phyloP scores from a whole-genome alignment of 1,140 invertebrate genomes.

The Meloidogyne floridensis region DNA sequence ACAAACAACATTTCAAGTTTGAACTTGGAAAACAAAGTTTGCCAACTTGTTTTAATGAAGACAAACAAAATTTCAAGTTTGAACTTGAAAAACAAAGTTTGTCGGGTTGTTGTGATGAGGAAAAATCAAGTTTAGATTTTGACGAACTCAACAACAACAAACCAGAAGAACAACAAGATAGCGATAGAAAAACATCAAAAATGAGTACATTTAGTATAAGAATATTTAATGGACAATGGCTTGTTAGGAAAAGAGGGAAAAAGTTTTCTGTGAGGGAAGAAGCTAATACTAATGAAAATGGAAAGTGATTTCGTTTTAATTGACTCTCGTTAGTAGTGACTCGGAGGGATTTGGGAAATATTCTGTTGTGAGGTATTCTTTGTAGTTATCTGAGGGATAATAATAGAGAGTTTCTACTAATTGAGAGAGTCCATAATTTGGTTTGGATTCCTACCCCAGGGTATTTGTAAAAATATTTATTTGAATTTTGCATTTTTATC shows the following conservation, averaged over 20 bases:
- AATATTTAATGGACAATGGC: constrained; percentile 27
- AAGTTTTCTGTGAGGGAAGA: too few relatives aligned
- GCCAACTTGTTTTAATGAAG: not conserved
- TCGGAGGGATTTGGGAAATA: too few relatives aligned
- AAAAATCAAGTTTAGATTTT: not conserved
- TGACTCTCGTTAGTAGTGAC: too few relatives aligned
- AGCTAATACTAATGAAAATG: too few relatives aligned
- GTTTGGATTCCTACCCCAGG: too few relatives aligned
- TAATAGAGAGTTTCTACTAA: too few relatives aligned
- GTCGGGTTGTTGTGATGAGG: not conserved
- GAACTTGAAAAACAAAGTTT: not conserved
- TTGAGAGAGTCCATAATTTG: too few relatives aligned
- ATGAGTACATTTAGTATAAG: constrained; percentile 18
- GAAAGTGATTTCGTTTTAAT: too few relatives aligned
- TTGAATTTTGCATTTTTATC: too few relatives aligned
- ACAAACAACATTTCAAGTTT: not conserved
- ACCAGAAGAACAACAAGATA: not conserved
- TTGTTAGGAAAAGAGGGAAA: not conserved
- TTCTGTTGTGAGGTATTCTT: too few relatives aligned
- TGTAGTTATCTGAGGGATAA: too few relatives aligned
- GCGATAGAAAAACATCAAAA: not conserved
- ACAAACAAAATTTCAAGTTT: not conserved
- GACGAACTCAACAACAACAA: not conserved
- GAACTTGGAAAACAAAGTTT: not conserved
- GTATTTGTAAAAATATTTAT: too few relatives aligned